phyloP scores from a whole-genome alignment of 2,113 vertebrate species.

The Toxotes chatareus region DNA sequence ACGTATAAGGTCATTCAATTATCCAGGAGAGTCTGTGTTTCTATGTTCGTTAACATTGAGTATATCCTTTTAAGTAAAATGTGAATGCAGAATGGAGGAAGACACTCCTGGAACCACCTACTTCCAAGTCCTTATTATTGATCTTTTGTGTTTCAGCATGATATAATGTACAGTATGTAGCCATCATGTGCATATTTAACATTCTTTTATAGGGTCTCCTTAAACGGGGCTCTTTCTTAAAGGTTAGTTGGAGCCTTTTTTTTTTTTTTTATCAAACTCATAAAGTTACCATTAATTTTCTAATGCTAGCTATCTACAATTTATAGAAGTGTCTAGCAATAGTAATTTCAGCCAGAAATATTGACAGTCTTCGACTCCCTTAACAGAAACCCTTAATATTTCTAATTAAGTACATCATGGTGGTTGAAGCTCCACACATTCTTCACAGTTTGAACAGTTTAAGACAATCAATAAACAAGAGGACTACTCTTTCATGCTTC shows the following conservation, averaged over 20 bases:
- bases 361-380: not conserved
- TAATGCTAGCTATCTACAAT: slow-evolving; percentile 6
- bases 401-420: not conserved
- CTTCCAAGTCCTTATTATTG: too few species aligned
- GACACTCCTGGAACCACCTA: too few species aligned
- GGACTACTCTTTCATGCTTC: slow-evolving; percentile 1
- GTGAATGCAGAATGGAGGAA: too few species aligned
- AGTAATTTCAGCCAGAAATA: not conserved
- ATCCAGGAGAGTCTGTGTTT: too few species aligned
- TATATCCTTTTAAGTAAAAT: too few species aligned
- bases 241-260: not conserved
- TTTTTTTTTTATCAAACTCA: not conserved
- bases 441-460: slow-evolving; percentile 8
- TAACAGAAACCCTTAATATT: not conserved
- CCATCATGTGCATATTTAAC: too few species aligned
- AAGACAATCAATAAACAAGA: slow-evolving; percentile 30
- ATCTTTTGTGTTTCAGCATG: too few species aligned
- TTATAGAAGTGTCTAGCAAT: slow-evolving; percentile 3
- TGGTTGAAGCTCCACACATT: not conserved
- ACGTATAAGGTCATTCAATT: too few species aligned
- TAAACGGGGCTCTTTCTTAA: not conserved
- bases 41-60: too few species aligned
- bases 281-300: not conserved
- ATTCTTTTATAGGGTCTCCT: not conserved
- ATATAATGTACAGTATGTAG: too few species aligned